phyloP scores from a whole-genome alignment of 1,140 invertebrate species.

The Drosophila repleta region DNA sequence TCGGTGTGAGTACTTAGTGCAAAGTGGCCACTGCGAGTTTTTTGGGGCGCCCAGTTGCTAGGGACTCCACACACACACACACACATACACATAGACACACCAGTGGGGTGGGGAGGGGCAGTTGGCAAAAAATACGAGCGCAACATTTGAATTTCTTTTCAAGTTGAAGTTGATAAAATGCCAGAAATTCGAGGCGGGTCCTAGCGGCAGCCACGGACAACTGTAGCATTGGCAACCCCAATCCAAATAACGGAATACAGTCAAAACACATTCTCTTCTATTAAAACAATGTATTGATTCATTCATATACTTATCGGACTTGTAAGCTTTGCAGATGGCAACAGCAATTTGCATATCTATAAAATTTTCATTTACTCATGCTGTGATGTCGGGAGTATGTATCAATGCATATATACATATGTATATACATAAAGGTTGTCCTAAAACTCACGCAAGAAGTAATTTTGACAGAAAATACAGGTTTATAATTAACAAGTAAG shows the following conservation, averaged over 20 bases:
- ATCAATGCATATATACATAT: too few species aligned
- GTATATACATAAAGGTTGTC: too few species aligned
- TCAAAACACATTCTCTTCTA: slow-evolving; percentile 34
- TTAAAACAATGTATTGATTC: slow-evolving; percentile 59
- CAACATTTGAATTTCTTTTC: slow-evolving; percentile 76
- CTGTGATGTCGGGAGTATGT: too few species aligned
- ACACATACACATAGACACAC: slow-evolving; percentile 13
- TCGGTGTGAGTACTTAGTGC: slow-evolving; percentile 80
- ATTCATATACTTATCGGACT: too few species aligned
- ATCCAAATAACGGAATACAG: not conserved
- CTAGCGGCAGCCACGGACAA: slow-evolving; percentile 41
- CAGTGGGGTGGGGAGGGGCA: not conserved
- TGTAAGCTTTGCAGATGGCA: too few species aligned
- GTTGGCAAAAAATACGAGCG: slow-evolving; percentile 48
- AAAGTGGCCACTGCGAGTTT: slow-evolving; percentile 71
- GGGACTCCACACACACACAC: slow-evolving; percentile 40
- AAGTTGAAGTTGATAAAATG: slow-evolving; percentile 80
- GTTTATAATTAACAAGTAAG: too few species aligned
- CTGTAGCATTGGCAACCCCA: slow-evolving; percentile 34
- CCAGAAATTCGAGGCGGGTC: slow-evolving; percentile 68
- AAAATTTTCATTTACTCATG: too few species aligned
- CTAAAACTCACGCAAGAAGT: too few species aligned
- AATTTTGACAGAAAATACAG: too few species aligned
- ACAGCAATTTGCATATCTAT: too few species aligned
- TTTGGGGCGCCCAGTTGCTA: slow-evolving; percentile 53